Conservation (phyloP, 2,797 vertebrate genomes). For the Vultur gryphus region DNA sequence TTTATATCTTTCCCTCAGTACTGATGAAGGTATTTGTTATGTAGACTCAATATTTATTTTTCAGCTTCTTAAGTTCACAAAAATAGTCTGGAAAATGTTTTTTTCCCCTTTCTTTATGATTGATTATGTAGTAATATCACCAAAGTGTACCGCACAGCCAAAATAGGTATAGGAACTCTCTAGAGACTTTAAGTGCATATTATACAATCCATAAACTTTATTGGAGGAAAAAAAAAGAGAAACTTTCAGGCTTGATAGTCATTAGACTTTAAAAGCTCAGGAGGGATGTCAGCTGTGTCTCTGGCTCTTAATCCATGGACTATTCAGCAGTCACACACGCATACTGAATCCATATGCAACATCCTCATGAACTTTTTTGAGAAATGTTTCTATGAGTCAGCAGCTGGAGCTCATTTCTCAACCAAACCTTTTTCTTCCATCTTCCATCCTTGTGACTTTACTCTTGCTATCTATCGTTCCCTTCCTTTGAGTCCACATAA, state of each 20-base stretch:
- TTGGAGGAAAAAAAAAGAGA: neutral
- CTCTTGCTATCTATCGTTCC: neutral
- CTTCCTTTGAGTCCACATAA: neutral
- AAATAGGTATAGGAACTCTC: neutral
- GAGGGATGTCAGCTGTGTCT: neutral
- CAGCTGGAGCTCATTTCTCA: constrained; percentile 2
- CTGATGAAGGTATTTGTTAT: neutral
- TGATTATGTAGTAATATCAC: neutral
- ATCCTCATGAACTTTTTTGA: neutral
- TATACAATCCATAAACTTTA: neutral
- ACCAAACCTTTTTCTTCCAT: neutral
- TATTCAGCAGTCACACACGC: neutral
- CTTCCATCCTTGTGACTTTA: neutral
- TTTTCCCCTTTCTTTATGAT: neutral
- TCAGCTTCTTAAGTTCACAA: neutral
- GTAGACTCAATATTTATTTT: neutral
- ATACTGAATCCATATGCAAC: neutral
- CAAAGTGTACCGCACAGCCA: neutral
- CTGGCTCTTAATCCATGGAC: neutral
- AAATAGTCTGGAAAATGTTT: neutral
- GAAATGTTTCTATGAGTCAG: neutral
- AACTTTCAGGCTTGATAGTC: neutral
- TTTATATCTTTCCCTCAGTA: neutral
- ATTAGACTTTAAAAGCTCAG: neutral
- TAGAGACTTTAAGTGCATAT: neutral